Percentiles rank a stretch among this genome's conserved stretches.
Evolutionary conservation across 2,888 invertebrate genomes (phyloP).

Genomic region (Habrosyne pyritoides): DNA sequence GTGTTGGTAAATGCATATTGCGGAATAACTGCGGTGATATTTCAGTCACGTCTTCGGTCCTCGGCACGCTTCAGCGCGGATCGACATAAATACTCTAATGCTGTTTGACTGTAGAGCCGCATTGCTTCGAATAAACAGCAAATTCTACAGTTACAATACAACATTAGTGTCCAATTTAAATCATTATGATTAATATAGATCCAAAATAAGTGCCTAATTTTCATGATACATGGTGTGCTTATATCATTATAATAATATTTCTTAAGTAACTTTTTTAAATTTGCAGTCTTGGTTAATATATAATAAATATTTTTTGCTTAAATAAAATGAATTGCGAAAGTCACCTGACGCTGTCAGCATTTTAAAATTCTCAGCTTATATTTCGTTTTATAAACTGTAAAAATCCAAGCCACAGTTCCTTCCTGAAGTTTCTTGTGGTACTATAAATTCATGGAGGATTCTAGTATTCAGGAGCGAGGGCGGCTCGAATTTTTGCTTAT

Average conservation of each 20-base stretch:
- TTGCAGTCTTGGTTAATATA: not conserved
- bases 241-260: too few species aligned
- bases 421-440: constrained; percentile 49
- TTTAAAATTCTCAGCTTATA: constrained; percentile 36
- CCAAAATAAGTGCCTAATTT: too few species aligned
- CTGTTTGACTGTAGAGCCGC: constrained; percentile 27
- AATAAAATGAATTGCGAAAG: constrained; percentile 16
- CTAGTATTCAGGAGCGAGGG: constrained; percentile 32
- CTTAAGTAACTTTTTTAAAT: too few species aligned
- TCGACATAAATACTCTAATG: constrained; percentile 41
- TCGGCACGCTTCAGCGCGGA: constrained; percentile 34
- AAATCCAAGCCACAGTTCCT: constrained; percentile 46
- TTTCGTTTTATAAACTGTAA: constrained; percentile 42
- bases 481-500: constrained; percentile 44
- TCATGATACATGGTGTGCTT: too few species aligned
- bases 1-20: constrained; percentile 20
- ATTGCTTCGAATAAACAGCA: constrained; percentile 8
- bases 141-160: too few species aligned
- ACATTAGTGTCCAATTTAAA: too few species aligned
- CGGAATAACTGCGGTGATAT: constrained; percentile 23
- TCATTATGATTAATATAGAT: too few species aligned
- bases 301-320: not conserved
- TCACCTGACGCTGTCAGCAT: constrained; percentile 32
- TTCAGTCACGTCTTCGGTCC: constrained; percentile 38
- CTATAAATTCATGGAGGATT: constrained; percentile 55